Evolutionary conservation across 2,113 vertebrate genomes (phyloP).

Genomic region (Ammodramus savannarum): DNA sequence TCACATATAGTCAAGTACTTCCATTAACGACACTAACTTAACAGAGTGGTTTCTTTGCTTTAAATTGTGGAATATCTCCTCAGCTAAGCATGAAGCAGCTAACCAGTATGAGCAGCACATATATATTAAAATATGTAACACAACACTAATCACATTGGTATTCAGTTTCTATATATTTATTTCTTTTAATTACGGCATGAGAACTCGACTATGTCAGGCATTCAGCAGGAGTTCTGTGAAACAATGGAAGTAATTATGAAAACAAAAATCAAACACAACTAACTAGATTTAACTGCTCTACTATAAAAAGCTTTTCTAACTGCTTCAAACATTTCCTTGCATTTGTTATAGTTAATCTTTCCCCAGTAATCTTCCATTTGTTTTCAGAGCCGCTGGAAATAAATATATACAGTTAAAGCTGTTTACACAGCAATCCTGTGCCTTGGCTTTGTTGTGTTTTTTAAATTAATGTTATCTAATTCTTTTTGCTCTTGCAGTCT

Average conservation of each 20-base stretch:
- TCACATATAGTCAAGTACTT: background rate
- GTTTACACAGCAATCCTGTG: background rate
- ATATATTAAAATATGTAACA: background rate
- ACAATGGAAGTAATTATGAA: constrained; percentile 44
- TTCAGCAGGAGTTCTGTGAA: background rate
- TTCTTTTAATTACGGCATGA: background rate
- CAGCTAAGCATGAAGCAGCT: background rate
- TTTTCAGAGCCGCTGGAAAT: constrained; percentile 26
- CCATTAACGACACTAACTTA: background rate
- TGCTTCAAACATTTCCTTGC: background rate
- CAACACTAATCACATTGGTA: background rate
- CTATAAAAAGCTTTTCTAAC: constrained; percentile 36
- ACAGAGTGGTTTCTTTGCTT: background rate
- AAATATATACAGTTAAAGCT: constrained; percentile 9
- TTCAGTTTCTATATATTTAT: background rate
- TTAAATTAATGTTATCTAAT: constrained; percentile 12
- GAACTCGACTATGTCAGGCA: background rate
- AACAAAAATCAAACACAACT: constrained; percentile 28
- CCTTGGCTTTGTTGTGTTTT: background rate
- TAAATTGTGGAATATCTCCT: background rate
- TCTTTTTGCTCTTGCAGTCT: constrained; percentile 2
- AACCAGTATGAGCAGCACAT: background rate
- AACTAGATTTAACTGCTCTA: background rate
- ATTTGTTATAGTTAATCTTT: constrained; percentile 44
- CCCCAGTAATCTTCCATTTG: constrained; percentile 33